Evolutionary conservation across 2,797 vertebrate genomes (phyloP).

Genomic region (Bradypodion ventrale): DNA sequence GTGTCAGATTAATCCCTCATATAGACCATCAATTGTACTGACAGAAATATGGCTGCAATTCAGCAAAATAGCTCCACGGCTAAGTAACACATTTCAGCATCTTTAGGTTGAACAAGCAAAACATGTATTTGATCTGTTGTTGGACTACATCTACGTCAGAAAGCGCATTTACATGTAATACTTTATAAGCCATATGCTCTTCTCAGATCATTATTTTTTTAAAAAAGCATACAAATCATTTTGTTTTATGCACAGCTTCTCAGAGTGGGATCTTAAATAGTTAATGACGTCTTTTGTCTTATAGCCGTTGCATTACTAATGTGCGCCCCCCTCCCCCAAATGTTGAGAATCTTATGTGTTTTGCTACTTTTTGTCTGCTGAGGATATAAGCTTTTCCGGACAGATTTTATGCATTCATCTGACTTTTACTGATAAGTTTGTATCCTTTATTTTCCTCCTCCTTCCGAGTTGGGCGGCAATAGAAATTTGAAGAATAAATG

Average conservation of each 20-base stretch:
- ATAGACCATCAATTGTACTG: slow-evolving; percentile 88
- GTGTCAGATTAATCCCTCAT: slow-evolving; percentile 95
- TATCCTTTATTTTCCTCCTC: slow-evolving; percentile 14
- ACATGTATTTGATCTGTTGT: not conserved
- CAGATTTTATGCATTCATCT: fast-evolving
- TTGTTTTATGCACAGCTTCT: not conserved
- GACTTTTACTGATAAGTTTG: fast-evolving
- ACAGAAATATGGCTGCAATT: slow-evolving; percentile 89
- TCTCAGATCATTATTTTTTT: not conserved
- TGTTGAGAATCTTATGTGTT: not conserved
- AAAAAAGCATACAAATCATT: not conserved
- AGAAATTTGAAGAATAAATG: no score
- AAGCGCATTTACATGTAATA: slow-evolving; percentile 38
- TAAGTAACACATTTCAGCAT: slow-evolving; percentile 63
- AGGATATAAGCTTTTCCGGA: slow-evolving; percentile 19
- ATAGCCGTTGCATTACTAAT: slow-evolving; percentile 35
- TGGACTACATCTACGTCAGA: not conserved
- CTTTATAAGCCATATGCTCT: slow-evolving; percentile 1
- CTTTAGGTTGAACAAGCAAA: slow-evolving; percentile 39
- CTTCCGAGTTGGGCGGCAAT: no score
- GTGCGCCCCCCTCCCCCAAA: slow-evolving; percentile 7
- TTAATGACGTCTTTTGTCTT: slow-evolving; percentile 36
- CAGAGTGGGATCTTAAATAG: fast-evolving
- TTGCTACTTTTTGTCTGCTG: not conserved
- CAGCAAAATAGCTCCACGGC: slow-evolving; percentile 70